Conservation (phyloP, 2,888 invertebrate species). For the Petrophora chlorosata region DNA sequence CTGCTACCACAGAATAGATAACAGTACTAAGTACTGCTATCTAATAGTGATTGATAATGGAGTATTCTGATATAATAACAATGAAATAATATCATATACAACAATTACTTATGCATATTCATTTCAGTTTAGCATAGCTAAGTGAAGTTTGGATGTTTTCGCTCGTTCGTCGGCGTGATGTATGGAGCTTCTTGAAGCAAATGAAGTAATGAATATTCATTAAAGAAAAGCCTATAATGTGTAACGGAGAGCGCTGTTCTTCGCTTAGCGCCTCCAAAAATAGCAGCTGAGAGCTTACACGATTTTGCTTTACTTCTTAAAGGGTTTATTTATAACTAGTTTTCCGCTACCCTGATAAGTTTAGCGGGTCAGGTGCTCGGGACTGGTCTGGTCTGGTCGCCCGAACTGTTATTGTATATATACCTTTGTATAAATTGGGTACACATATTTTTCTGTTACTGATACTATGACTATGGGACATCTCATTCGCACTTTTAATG, state of each 20-base stretch:
- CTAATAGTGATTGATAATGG: conserved; percentile 7
- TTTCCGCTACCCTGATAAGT: neutral
- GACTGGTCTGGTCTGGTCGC: too few species aligned
- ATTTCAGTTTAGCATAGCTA: conserved; percentile 46
- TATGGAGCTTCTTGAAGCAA: conserved; percentile 72
- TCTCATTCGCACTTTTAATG: too few species aligned
- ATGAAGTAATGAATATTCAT: conserved; percentile 75
- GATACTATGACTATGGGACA: too few species aligned
- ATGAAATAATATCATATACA: conserved; percentile 33
- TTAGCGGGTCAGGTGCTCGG: too few species aligned
- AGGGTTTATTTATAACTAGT: conserved; percentile 4
- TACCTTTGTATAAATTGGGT: too few species aligned
- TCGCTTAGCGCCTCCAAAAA: conserved; percentile 51
- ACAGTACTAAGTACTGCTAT: too few species aligned
- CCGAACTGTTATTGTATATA: too few species aligned
- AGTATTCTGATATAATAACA: conserved; percentile 27
- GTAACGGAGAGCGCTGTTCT: conserved; percentile 54
- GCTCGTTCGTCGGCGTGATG: conserved; percentile 58
- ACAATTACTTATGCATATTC: conserved; percentile 52
- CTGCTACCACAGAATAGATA: too few species aligned
- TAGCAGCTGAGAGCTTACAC: conserved; percentile 40
- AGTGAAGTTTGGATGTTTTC: conserved; percentile 53
- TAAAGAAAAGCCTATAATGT: conserved; percentile 57
- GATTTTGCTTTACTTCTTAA: conserved; percentile 13
- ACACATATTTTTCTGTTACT: too few species aligned